Evolutionary conservation across 23 tunicate genomes (phyloP).

Genomic region (Halocynthia roretzi): DNA sequence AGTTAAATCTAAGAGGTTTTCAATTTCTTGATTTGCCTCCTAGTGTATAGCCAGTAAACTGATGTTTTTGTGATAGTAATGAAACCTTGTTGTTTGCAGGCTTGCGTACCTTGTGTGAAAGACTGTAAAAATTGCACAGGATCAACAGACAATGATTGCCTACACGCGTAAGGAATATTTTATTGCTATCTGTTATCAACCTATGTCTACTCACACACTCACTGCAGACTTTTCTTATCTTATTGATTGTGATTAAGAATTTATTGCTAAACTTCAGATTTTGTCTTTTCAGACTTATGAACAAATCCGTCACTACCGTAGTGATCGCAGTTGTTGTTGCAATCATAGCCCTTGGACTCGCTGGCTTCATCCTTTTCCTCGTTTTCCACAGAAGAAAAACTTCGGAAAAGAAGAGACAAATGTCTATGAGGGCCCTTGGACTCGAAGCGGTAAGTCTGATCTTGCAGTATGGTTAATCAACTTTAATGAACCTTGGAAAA

Average conservation of each 20-base stretch:
- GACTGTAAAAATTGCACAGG: constrained; percentile 79
- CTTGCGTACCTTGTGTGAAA: constrained; percentile 71
- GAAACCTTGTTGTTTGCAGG: constrained; percentile 27
- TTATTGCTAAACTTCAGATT: not conserved
- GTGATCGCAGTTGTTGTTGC: constrained; percentile 38
- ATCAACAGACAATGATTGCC: constrained; percentile 37
- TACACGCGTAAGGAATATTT: constrained; percentile 28
- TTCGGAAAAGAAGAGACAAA: constrained; percentile 32
- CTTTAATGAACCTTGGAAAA: too few species aligned
- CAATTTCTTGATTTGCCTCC: too few species aligned
- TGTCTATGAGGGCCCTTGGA: constrained; percentile 68
- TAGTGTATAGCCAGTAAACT: too few species aligned
- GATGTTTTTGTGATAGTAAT: constrained; percentile 9
- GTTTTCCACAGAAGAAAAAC: constrained; percentile 28
- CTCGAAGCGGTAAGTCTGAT: constrained; percentile 57
- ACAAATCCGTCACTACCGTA: not conserved
- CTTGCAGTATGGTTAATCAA: not conserved
- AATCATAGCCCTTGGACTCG: constrained; percentile 15
- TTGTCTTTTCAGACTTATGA: too few species aligned
- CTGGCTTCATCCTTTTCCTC: constrained; percentile 2
- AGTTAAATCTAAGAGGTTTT: too few species aligned
- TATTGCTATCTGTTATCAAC: not conserved
- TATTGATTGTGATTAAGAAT: not conserved
- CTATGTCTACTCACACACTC: not conserved
- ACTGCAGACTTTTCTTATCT: not conserved